phyloP scores from a whole-genome alignment of 35 echinoderm and acorn worm species.

The Lytechinus variegatus region DNA sequence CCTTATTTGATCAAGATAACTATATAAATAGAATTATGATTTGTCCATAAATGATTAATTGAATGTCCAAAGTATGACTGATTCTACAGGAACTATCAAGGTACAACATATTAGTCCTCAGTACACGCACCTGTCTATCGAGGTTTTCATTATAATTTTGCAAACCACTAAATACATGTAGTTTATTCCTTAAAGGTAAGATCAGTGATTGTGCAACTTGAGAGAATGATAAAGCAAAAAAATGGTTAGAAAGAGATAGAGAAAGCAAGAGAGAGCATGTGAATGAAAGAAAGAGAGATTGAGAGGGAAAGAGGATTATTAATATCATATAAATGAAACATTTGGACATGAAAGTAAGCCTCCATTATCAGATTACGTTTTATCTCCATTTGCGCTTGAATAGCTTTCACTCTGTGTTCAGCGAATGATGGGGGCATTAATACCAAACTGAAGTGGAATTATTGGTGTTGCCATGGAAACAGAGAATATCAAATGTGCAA shows the following conservation, averaged over 20 bases:
- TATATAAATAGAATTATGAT: neutral
- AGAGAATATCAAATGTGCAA: neutral
- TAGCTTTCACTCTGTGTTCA: neutral
- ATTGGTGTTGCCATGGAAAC: neutral
- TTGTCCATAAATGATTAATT: neutral
- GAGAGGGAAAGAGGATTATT: neutral
- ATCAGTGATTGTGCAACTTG: too few relatives aligned
- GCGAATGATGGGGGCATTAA: neutral
- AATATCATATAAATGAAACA: neutral
- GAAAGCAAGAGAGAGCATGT: too few relatives aligned
- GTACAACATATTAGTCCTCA: too few relatives aligned
- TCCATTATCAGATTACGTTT: neutral
- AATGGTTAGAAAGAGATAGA: too few relatives aligned
- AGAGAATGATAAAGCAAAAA: too few relatives aligned
- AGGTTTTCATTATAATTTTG: too few relatives aligned
- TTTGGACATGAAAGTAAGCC: neutral
- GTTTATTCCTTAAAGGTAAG: too few relatives aligned
- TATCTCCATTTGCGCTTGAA: neutral
- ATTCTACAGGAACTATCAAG: neutral
- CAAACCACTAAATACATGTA: too few relatives aligned
- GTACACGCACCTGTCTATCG: too few relatives aligned
- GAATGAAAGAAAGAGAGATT: neutral
- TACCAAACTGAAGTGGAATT: neutral
- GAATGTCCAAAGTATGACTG: neutral
- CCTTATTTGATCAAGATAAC: neutral